phyloP scores from a whole-genome alignment of 2,888 invertebrate genomes.

The Hyles lineata region DNA sequence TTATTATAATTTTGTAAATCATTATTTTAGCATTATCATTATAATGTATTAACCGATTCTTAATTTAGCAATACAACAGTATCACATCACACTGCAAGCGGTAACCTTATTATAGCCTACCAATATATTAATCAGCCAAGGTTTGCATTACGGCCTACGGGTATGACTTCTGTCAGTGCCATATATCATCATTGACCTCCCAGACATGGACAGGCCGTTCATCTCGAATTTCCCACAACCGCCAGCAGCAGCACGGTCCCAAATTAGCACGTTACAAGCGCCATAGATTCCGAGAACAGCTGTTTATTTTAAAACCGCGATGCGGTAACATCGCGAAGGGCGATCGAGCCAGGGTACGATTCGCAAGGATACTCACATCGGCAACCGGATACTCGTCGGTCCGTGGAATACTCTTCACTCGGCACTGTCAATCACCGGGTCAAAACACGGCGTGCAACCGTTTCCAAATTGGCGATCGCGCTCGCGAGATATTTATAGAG shows the following conservation, averaged over 20 bases:
- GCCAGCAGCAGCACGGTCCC: conserved; percentile 60
- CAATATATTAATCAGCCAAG: background rate
- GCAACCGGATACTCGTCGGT: conserved; percentile 57
- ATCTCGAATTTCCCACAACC: conserved; percentile 66
- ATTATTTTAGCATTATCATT: background rate
- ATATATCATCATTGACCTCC: conserved; percentile 13
- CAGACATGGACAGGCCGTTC: conserved; percentile 33
- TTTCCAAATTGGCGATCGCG: conserved; percentile 84
- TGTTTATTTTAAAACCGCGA: conserved; percentile 79
- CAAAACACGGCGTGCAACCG: conserved; percentile 81
- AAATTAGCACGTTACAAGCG: conserved; percentile 76
- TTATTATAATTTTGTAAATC: background rate
- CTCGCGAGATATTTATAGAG: conserved; percentile 82
- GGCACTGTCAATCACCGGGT: conserved; percentile 84
- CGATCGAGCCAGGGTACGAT: conserved; percentile 43
- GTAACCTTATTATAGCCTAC: background rate
- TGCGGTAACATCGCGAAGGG: conserved; percentile 65
- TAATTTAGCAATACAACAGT: background rate
- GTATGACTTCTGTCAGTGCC: background rate
- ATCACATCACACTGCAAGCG: background rate
- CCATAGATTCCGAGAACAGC: conserved; percentile 77
- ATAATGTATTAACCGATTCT: too few species aligned
- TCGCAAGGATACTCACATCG: conserved; percentile 71
- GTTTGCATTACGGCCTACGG: background rate
- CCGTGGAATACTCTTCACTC: conserved; percentile 75